Percentiles rank a stretch among this genome's conserved stretches.
phyloP scores from a whole-genome alignment of 2,888 invertebrate genomes.

The Seladonia tumulorum region DNA sequence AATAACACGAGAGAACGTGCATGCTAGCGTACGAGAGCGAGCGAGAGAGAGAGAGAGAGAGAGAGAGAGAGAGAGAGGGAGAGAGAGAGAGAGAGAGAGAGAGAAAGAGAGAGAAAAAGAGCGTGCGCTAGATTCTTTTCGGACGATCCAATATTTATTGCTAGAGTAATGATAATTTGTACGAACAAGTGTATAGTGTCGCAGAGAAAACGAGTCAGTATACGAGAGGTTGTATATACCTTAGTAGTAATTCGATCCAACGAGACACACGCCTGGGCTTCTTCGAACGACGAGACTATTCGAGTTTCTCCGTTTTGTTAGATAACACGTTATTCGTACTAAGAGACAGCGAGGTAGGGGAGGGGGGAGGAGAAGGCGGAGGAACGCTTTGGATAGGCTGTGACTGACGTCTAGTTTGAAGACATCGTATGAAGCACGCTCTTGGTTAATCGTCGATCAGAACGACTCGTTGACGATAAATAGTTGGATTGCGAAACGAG shows the following conservation, averaged over 20 bases:
- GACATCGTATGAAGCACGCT: constrained; percentile 67
- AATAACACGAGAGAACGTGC: constrained; percentile 33
- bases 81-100: no score
- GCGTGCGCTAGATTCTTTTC: constrained; percentile 70
- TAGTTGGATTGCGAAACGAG: constrained; percentile 57
- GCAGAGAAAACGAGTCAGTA: constrained; percentile 65
- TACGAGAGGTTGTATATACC: constrained; percentile 75
- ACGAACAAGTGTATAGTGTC: constrained; percentile 76
- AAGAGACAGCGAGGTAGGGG: constrained; percentile 36
- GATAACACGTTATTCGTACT: constrained; percentile 29
- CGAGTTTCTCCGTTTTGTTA: constrained; percentile 56
- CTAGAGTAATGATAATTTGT: constrained; percentile 82
- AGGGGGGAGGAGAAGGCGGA: not conserved
- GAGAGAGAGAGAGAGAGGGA: no score
- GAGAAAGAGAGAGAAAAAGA: not conserved
- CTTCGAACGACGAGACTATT: constrained; percentile 46
- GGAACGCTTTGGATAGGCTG: constrained; percentile 78
- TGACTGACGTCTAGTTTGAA: constrained; percentile 77
- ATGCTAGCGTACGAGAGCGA: constrained; percentile 9
- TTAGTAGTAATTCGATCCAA: constrained; percentile 56
- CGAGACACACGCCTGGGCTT: constrained; percentile 51
- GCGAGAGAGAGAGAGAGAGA: not conserved
- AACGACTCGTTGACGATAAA: constrained; percentile 59
- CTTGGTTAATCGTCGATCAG: constrained; percentile 64
- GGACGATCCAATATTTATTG: constrained; percentile 82